Percentiles rank a stretch among this genome's conserved stretches.
phyloP scores from a whole-genome alignment of 1,140 invertebrate species.

The Steinernema feltiae region DNA sequence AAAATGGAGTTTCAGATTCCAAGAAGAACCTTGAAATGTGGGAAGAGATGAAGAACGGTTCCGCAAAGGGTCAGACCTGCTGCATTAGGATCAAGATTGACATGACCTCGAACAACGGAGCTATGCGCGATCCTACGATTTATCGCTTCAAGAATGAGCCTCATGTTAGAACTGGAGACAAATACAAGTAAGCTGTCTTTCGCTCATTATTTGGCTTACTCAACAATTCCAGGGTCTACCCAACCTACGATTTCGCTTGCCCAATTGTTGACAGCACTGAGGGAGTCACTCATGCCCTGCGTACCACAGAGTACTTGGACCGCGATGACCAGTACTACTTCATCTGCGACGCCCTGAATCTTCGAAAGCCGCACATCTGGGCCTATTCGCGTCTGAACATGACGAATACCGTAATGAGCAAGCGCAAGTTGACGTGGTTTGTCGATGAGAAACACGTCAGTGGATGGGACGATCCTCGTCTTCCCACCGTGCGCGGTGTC shows the following conservation, averaged over 20 bases:
- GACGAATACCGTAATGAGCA: constrained; percentile 93
- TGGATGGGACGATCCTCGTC: constrained; percentile 97
- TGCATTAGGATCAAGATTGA: constrained; percentile 96
- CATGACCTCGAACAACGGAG: constrained; percentile 91
- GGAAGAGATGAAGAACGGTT: constrained; percentile 88
- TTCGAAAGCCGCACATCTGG: constrained; percentile 87
- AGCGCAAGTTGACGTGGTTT: constrained; percentile 94
- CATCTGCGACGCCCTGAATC: constrained; percentile 70
- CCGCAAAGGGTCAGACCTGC: constrained; percentile 71
- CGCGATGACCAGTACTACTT: constrained; percentile 95
- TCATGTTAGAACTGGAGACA: constrained; percentile 83
- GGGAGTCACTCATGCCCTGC: constrained; percentile 88
- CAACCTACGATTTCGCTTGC: constrained; percentile 99
- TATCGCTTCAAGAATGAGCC: constrained; percentile 93
- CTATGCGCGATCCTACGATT: constrained; percentile 96
- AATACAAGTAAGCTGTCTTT: constrained; percentile 76
- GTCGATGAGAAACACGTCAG: constrained; percentile 85
- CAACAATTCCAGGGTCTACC: constrained; percentile 92
- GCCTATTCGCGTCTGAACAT: constrained; percentile 91
- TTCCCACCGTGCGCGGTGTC: constrained; percentile 94
- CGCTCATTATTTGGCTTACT: constrained; percentile 11
- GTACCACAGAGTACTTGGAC: constrained; percentile 98
- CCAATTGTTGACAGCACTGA: constrained; percentile 96
- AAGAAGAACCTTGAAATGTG: constrained; percentile 82
- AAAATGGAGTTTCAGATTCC: constrained; percentile 64